These are phyloP conservation scores for Babylonia areolata DNA, from an alignment of 1,140 invertebrate genomes.

Conservation along the genomic window DNA sequence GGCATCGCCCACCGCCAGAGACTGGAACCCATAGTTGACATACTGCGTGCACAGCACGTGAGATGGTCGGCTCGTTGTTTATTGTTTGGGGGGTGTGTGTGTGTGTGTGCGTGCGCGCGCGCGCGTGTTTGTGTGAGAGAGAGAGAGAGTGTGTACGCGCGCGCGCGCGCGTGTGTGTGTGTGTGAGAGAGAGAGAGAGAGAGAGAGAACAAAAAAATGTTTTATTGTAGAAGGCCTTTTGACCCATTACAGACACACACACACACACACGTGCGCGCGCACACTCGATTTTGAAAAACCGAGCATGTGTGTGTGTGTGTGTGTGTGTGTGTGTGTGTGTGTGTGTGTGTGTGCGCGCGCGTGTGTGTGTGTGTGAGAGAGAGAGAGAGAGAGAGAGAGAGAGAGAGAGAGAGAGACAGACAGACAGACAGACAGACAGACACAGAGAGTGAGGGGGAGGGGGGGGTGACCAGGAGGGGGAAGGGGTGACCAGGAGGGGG, in stretches of 20 bases:
- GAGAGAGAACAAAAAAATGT: too few species aligned
- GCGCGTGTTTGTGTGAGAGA: too few species aligned
- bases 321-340: constrained; percentile 11
- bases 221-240: too few species aligned
- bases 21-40: constrained; percentile 56
- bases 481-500: neutral
- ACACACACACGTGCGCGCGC: neutral
- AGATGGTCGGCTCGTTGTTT: too few species aligned
- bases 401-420: constrained; percentile 24
- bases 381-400: neutral
- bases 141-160: too few species aligned
- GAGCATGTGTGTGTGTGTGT: neutral
- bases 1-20: constrained; percentile 60
- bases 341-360: constrained; percentile 14
- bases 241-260: too few species aligned
- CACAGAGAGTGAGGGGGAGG: constrained; percentile 6
- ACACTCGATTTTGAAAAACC: neutral
- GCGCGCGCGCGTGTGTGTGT: neutral
- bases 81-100: too few species aligned
- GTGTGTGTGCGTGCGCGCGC: too few species aligned
- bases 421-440: constrained; percentile 36
- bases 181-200: neutral
- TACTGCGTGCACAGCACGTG: constrained; percentile 6
- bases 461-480: neutral
- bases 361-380: neutral